phyloP scores from a whole-genome alignment of 2,888 invertebrate genomes.

The Nemotelus nigrinus region DNA sequence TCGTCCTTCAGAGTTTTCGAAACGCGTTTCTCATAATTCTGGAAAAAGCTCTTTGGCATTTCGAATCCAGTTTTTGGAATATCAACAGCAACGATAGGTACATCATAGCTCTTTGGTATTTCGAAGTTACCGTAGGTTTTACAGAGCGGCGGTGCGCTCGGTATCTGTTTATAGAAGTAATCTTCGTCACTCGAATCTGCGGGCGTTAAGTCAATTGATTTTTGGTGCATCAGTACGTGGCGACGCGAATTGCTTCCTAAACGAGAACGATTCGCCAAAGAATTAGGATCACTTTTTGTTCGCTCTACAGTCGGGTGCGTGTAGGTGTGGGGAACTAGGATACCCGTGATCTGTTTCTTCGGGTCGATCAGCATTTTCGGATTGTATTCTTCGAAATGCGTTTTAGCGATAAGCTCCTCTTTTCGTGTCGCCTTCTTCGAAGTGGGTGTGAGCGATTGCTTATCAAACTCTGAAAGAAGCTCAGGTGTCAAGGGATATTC shows the following conservation, averaged over 20 bases:
- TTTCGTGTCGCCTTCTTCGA: slow-evolving; percentile 69
- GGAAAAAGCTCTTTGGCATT: slow-evolving; percentile 77
- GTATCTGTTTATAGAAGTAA: slow-evolving; percentile 79
- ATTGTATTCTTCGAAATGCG: slow-evolving; percentile 77
- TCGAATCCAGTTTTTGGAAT: slow-evolving; percentile 75
- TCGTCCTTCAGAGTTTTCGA: slow-evolving; percentile 70
- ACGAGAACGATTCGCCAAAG: slow-evolving; percentile 76
- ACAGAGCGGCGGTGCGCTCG: slow-evolving; percentile 77
- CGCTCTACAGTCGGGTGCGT: slow-evolving; percentile 81
- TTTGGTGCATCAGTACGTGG: slow-evolving; percentile 84
- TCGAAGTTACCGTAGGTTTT: slow-evolving; percentile 78
- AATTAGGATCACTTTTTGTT: slow-evolving; percentile 88
- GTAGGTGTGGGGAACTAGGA: slow-evolving; percentile 69
- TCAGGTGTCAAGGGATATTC: slow-evolving; percentile 68
- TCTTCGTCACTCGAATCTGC: slow-evolving; percentile 88
- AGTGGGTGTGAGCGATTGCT: slow-evolving; percentile 64
- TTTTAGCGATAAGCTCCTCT: slow-evolving; percentile 73
- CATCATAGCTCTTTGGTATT: slow-evolving; percentile 67
- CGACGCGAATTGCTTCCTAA: slow-evolving; percentile 79
- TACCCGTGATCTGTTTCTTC: slow-evolving; percentile 62
- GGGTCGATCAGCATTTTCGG: slow-evolving; percentile 70
- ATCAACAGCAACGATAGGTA: slow-evolving; percentile 65
- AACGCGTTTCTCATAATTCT: slow-evolving; percentile 72
- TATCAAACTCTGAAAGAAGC: slow-evolving; percentile 72
- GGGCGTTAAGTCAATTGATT: slow-evolving; percentile 84